phyloP scores from a whole-genome alignment of 1,140 invertebrate genomes.

The Lepidurus apus region DNA sequence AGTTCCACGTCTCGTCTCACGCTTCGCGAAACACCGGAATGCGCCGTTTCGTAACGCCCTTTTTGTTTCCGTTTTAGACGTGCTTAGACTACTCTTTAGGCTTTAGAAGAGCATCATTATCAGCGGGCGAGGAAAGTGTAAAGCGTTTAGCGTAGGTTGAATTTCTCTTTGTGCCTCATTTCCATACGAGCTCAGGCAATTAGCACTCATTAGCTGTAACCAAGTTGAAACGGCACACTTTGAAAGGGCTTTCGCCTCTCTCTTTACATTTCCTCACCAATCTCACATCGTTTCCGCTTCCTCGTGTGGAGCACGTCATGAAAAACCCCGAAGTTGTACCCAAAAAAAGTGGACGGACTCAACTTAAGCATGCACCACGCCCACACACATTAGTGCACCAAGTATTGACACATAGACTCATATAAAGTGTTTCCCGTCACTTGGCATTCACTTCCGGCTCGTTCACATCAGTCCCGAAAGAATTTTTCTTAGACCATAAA shows the following conservation, averaged over 20 bases:
- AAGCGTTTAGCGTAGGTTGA: neutral
- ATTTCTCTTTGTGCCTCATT: conserved; percentile 11
- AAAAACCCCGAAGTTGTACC: neutral
- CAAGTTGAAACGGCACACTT: conserved; percentile 10
- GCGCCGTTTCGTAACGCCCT: neutral
- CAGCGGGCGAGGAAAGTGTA: neutral
- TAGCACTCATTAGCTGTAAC: conserved; percentile 13
- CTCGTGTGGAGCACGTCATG: neutral
- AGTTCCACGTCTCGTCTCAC: neutral
- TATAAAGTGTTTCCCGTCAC: too few relatives aligned
- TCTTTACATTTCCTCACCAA: neutral
- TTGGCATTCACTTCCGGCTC: too few relatives aligned
- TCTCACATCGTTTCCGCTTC: neutral
- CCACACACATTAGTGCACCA: neutral
- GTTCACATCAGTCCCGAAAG: too few relatives aligned
- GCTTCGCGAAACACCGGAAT: neutral
- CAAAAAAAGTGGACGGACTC: neutral
- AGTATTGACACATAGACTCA: neutral
- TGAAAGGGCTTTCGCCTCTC: conserved; percentile 9
- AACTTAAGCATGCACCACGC: neutral
- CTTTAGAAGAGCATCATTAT: neutral
- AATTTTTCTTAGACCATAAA: too few relatives aligned
- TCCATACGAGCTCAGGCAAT: conserved; percentile 1
- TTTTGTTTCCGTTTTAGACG: neutral
- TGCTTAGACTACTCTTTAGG: neutral